phyloP scores from a whole-genome alignment of 2,113 vertebrate genomes.

The Gasterosteus nipponicus region DNA sequence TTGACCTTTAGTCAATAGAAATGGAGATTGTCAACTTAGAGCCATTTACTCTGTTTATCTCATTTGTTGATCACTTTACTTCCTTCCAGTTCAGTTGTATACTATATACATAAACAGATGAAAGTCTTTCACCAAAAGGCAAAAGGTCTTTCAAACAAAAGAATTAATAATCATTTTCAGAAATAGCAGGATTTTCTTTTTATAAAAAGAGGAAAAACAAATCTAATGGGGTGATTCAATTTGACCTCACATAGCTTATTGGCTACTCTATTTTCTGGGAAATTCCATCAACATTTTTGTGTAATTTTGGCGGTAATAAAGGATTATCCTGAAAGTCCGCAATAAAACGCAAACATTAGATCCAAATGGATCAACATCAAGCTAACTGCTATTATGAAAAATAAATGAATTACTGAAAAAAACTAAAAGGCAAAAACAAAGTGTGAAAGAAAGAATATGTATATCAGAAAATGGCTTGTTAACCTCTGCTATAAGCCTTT shows the following conservation, averaged over 20 bases:
- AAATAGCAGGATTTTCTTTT: neutral
- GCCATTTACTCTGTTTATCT: constrained; percentile 46
- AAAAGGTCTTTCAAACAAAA: neutral
- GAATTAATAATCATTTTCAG: neutral
- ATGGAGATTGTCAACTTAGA: constrained; percentile 58
- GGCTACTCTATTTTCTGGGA: neutral
- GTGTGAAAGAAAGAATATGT: neutral
- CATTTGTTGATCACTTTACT: constrained; percentile 61
- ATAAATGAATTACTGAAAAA: neutral
- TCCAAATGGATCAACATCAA: neutral
- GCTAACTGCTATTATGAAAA: neutral
- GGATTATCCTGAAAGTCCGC: neutral
- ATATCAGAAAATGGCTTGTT: neutral
- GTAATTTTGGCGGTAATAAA: neutral
- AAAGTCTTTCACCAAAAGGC: too few relatives aligned
- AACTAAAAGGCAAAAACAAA: neutral
- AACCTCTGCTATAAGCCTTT: neutral
- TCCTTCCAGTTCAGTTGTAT: constrained; percentile 8
- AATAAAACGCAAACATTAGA: neutral
- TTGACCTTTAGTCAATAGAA: constrained; percentile 54
- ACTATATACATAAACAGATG: too few relatives aligned
- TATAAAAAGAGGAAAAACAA: neutral
- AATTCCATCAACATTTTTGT: neutral
- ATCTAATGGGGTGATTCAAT: neutral
- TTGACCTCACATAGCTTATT: neutral